Base-by-base conservation (phyloP, 2,888 invertebrate genomes). In the Drosophila paranaensis region DNA sequence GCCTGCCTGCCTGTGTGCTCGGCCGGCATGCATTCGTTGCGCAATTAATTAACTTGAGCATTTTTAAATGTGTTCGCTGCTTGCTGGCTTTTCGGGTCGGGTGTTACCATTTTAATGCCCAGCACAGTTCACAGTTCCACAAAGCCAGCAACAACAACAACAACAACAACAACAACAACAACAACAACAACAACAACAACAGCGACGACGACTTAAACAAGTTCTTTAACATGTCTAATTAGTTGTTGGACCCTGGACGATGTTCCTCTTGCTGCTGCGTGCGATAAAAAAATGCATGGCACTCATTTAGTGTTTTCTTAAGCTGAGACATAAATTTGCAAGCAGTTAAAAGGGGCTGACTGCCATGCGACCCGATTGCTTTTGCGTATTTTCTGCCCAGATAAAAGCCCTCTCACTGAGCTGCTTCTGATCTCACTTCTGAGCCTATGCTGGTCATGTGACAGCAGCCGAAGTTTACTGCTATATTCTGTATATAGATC, bases 201-300 rank as follows among this genome's bases (percentile, higher is more conserved):
- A 66, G 66, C 66, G 62, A 58, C 56, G 78, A 80, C 74, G 71
- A 68, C 60, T 69, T 54, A 75, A 81, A 82, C 86, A 82, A 87
- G 84, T 84, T 91, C 91, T 89, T 91, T 91, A 90, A 91, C 91
- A 91, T 89, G 89, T 90, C 91, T 91, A 91, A 91, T 91, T 91
- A 91, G 91, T 91, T 91, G 91, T 91, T 85, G 82, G 74, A 33
- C 54, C 60, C 62, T 42, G 77, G 35, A 55, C 74, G 39, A 16
- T 80, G 74, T 75, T 73, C 56, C 69, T 80, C 73, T 79, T 67
- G 56, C 69, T 76, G 77, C 79, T 77, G 74, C 74, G 72, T 77
- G 77, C 75, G 86, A 86, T 83, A 81, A 88, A 86, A 81, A 85
- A 87, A 86, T 88, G 86, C 86, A 81, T 83, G 88, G 86, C 88